Percentiles rank a stretch among this genome's conserved stretches.
Conservation (phyloP, 2,888 invertebrate genomes). For the Zaprionus bogoriensis region DNA sequence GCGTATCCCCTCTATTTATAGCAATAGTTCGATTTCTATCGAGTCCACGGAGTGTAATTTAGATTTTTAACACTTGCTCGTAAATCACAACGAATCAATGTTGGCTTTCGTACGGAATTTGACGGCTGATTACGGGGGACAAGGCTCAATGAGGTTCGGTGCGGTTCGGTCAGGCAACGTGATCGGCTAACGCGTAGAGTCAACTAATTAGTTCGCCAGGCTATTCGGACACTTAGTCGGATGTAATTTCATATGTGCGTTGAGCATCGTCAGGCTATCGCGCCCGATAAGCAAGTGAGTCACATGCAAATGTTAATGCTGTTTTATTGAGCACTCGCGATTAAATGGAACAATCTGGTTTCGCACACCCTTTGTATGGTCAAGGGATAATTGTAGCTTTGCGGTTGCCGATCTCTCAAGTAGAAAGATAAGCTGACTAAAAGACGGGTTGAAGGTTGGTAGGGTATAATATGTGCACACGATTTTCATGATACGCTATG, state of each 20-base stretch:
- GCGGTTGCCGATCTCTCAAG: too few species aligned
- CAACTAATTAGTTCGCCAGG: constrained; percentile 7
- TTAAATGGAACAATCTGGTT: too few species aligned
- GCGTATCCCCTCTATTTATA: constrained; percentile 2
- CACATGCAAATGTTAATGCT: constrained; percentile 9
- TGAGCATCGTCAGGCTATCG: constrained; percentile 4
- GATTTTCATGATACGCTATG: too few species aligned
- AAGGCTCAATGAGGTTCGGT: constrained; percentile 3
- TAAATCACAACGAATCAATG: constrained; percentile 26
- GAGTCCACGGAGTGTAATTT: not conserved
- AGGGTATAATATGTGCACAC: too few species aligned
- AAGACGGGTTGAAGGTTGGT: too few species aligned
- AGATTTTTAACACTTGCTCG: constrained; percentile 20
- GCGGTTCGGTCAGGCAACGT: constrained; percentile 14
- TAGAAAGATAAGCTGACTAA: too few species aligned
- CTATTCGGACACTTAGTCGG: not conserved
- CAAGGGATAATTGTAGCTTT: too few species aligned
- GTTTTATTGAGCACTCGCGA: too few species aligned
- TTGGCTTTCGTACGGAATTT: constrained; percentile 23
- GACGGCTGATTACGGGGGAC: constrained; percentile 11
- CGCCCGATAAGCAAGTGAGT: constrained; percentile 50
- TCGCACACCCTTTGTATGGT: too few species aligned
- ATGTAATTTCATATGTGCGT: constrained; percentile 6
- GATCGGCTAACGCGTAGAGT: too few species aligned
- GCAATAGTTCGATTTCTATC: not conserved